A percentile compares a stretch with the other conserved stretches of the same genome.
Conservation (phyloP, 2,113 vertebrate genomes). For the Acanthochromis polyacanthus region DNA sequence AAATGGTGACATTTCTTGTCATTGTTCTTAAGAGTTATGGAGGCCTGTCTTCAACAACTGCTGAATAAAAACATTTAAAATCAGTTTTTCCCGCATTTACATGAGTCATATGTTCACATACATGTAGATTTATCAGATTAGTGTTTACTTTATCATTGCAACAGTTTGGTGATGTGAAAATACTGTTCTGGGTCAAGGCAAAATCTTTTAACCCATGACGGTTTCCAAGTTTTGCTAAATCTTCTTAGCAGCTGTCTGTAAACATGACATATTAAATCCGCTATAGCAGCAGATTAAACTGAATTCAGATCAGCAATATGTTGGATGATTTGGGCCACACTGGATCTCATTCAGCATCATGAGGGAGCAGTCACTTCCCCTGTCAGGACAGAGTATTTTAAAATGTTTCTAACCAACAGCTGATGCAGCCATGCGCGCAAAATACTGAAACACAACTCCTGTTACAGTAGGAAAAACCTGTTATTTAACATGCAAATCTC, state of each 20-base stretch:
- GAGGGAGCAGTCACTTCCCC: neutral
- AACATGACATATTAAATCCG: neutral
- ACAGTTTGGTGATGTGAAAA: neutral
- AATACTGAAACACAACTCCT: neutral
- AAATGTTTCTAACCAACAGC: neutral
- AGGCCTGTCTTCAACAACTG: no score
- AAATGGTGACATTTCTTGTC: no score
- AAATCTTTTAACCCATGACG: neutral
- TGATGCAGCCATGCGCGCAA: neutral
- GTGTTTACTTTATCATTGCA: neutral
- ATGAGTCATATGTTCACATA: neutral
- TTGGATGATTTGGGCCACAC: neutral
- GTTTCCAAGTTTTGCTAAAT: neutral
- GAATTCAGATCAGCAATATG: neutral
- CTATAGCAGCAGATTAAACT: conserved; percentile 11
- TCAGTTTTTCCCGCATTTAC: no score
- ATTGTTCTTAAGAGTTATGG: no score
- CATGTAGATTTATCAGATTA: neutral
- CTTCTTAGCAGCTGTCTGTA: neutral
- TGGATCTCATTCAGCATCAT: neutral
- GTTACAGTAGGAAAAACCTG: conserved; percentile 4
- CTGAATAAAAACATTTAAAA: no score
- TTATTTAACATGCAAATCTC: conserved; percentile 35
- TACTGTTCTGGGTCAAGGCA: neutral
- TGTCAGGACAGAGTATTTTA: neutral